phyloP scores from a whole-genome alignment of 2,113 vertebrate genomes.

The Axis porcinus region DNA sequence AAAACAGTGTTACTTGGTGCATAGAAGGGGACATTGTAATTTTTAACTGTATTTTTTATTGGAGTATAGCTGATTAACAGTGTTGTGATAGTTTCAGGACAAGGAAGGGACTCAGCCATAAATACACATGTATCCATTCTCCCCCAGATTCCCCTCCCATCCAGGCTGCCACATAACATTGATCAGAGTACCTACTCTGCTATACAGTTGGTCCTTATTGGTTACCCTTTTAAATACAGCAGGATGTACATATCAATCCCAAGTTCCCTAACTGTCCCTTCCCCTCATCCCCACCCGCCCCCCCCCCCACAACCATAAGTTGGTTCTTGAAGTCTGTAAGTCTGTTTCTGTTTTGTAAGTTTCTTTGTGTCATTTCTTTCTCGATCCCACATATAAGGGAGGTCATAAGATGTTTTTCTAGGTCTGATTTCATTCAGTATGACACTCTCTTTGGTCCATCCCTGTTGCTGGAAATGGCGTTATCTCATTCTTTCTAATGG shows the following conservation, averaged over 20 bases:
- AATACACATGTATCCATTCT: background rate
- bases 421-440: background rate
- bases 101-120: background rate
- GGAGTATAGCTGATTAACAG: background rate
- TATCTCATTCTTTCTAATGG: background rate
- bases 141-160: background rate
- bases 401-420: background rate
- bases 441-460: background rate
- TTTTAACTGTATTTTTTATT: background rate
- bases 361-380: background rate
- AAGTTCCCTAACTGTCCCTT: background rate
- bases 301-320: background rate
- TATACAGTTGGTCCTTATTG: background rate
- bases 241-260: background rate
- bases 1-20: background rate
- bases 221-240: background rate
- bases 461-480: background rate
- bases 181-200: background rate
- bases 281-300: background rate
- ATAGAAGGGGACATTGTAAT: background rate
- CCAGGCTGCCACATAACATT: background rate
- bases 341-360: background rate
- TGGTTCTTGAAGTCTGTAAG: background rate
- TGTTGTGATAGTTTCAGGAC: background rate
- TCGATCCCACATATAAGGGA: background rate